These are phyloP conservation scores for Acipenser ruthenus DNA, from an alignment of 2,797 vertebrate species.

Conservation along the genomic window DNA sequence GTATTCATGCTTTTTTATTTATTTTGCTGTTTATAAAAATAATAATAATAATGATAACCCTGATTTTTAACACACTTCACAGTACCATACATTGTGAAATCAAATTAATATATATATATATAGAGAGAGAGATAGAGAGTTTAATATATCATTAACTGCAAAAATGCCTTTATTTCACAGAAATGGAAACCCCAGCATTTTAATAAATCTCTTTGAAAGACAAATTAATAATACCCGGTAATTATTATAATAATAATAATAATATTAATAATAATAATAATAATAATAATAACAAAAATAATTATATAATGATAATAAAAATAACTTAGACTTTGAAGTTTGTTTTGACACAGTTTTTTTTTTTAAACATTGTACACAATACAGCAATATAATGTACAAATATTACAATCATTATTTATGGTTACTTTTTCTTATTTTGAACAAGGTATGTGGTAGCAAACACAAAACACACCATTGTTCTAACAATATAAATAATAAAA, in stretches of 20 bases:
- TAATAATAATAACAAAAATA: constrained; percentile 76
- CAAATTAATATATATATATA: constrained; percentile 73
- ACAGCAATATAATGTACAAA: constrained; percentile 76
- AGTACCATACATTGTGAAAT: constrained; percentile 74
- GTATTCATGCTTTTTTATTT: constrained; percentile 16
- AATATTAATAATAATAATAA: constrained; percentile 33
- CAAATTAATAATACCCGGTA: constrained; percentile 36
- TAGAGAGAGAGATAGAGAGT: constrained; percentile 40
- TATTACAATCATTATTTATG: constrained; percentile 74
- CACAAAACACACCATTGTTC: too few relatives aligned
- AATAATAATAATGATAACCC: constrained; percentile 53
- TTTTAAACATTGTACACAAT: constrained; percentile 73
- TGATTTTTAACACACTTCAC: constrained; percentile 77
- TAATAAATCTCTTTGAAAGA: constrained; percentile 53
- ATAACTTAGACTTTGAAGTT: constrained; percentile 43
- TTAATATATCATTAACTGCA: constrained; percentile 75
- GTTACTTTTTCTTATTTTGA: constrained; percentile 60
- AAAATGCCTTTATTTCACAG: constrained; percentile 76
- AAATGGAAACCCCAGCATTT: constrained; percentile 62
- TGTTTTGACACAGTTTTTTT: not conserved
- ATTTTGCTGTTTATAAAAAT: constrained; percentile 47
- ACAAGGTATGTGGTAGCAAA: constrained; percentile 31
- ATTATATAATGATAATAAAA: constrained; percentile 72
- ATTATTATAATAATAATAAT: too few relatives aligned
- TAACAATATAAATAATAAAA: too few relatives aligned